Conservation (phyloP, 2,888 invertebrate species). For the Vanessa cardui region DNA sequence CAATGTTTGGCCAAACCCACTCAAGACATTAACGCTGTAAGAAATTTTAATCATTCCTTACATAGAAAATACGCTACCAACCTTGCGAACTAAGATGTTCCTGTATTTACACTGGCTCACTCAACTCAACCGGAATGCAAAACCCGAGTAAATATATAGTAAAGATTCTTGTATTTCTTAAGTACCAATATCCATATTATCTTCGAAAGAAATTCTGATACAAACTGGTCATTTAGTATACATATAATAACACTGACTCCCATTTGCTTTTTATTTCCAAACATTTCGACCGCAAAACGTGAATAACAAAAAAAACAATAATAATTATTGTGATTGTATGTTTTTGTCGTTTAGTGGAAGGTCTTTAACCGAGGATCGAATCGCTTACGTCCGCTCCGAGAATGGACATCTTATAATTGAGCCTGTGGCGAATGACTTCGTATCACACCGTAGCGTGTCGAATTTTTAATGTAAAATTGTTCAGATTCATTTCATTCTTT, state of each 20-base stretch:
- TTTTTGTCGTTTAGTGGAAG: conserved; percentile 45
- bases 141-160: no score
- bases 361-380: conserved; percentile 65
- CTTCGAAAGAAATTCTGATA: no score
- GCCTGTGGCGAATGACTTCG: conserved; percentile 48
- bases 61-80: no score
- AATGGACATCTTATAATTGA: conserved; percentile 56
- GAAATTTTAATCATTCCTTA: no score
- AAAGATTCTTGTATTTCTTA: no score
- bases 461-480: not conserved
- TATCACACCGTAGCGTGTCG: conserved; percentile 41
- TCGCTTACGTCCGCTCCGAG: conserved; percentile 59
- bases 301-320: conserved; percentile 33
- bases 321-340: conserved; percentile 46
- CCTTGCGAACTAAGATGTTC: no score
- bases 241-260: not conserved
- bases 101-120: no score
- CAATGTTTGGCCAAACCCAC: no score
- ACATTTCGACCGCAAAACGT: conserved; percentile 1
- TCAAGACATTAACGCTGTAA: no score
- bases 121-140: no score
- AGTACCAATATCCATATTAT: no score
- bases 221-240: not conserved
- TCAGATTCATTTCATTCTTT: not conserved
- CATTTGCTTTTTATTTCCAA: not conserved